Evolutionary conservation across 2,888 invertebrate genomes (phyloP).

Genomic region (Torymus texanus): DNA sequence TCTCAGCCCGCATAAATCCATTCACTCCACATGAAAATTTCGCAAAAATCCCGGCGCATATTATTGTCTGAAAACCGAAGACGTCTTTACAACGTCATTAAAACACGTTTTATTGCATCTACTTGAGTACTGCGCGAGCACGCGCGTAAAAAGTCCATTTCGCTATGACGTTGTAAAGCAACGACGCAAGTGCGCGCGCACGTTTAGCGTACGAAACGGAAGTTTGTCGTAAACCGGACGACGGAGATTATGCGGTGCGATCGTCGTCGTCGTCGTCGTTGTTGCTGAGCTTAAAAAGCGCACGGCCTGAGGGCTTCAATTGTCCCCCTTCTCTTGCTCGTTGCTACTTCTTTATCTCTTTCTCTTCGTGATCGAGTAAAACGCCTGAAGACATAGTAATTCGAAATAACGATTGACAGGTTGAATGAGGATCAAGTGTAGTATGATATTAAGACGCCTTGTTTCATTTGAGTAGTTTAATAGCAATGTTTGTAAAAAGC

Average conservation of each 20-base stretch:
- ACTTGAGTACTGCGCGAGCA: not conserved
- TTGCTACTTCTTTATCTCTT: too few relatives aligned
- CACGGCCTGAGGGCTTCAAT: conserved; percentile 14
- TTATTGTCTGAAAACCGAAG: not conserved
- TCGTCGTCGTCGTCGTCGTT: not conserved
- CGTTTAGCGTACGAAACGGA: conserved; percentile 22
- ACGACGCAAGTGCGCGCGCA: conserved; percentile 14
- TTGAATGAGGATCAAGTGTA: not conserved
- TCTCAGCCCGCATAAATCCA: too few relatives aligned
- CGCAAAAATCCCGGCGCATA: not conserved
- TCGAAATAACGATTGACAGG: conserved; percentile 9
- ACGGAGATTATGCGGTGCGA: conserved; percentile 26
- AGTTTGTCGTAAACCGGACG: conserved; percentile 33
- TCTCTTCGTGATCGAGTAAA: not conserved
- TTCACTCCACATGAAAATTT: not conserved
- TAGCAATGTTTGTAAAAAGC: too few relatives aligned
- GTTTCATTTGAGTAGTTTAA: not conserved
- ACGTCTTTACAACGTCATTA: too few relatives aligned
- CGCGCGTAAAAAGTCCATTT: conserved; percentile 38
- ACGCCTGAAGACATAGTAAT: conserved; percentile 16
- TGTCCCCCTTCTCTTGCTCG: conserved; percentile 1
- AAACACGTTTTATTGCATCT: conserved; percentile 6
- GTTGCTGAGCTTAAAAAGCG: not conserved
- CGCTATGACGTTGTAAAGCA: conserved; percentile 53
- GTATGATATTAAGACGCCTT: not conserved